phyloP scores from a whole-genome alignment of 2,888 invertebrate genomes.

The Leptopterna dolabrata region DNA sequence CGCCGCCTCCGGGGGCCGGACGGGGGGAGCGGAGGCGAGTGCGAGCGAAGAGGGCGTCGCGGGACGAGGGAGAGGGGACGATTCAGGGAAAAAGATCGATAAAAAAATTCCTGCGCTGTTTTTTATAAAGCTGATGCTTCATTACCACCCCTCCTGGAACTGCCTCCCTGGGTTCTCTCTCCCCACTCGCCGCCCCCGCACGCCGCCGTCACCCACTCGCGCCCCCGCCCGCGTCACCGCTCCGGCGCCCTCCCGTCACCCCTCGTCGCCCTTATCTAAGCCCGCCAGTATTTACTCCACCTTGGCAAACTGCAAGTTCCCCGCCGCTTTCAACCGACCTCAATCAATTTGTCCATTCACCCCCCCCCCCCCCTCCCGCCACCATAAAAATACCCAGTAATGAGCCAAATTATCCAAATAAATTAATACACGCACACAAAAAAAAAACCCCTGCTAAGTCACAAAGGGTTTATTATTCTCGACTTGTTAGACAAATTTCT shows the following conservation, averaged over 20 bases:
- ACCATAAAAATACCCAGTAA: neutral
- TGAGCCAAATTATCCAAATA: neutral
- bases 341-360: conserved; percentile 22
- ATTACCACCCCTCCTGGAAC: conserved; percentile 61
- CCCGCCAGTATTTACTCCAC: conserved; percentile 48
- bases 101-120: conserved; percentile 65
- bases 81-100: conserved; percentile 63
- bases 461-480: no score
- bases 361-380: neutral
- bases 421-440: no score
- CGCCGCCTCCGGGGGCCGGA: conserved; percentile 20
- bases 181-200: neutral
- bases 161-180: conserved; percentile 10
- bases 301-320: conserved; percentile 48
- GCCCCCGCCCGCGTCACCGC: neutral
- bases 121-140: conserved; percentile 63
- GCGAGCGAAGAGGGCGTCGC: conserved; percentile 13
- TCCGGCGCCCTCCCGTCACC: neutral
- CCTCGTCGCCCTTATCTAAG: conserved; percentile 24
- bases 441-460: no score
- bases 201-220: conserved; percentile 1
- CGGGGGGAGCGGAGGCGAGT: conserved; percentile 39
- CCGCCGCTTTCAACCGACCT: conserved; percentile 28
- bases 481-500: no score
- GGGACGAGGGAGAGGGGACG: conserved; percentile 49